Conservation (phyloP, 2,888 invertebrate genomes). For the Parnassius mnemosyne region DNA sequence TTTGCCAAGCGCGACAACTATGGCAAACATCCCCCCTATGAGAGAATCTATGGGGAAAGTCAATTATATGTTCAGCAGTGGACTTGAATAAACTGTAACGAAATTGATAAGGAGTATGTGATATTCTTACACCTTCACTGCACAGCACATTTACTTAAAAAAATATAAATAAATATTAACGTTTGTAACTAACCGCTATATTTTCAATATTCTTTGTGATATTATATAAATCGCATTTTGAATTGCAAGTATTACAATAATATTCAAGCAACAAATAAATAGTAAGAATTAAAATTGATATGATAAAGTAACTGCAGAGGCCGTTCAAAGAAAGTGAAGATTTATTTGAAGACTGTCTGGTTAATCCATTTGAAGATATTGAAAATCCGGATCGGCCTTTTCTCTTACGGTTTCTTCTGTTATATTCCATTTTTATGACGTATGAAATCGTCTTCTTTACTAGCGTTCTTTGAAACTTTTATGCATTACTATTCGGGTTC, state of each 20-base stretch:
- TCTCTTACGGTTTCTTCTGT: conserved; percentile 49
- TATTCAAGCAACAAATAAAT: conserved; percentile 59
- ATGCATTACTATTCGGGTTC: conserved; percentile 6
- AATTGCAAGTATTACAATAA: conserved; percentile 50
- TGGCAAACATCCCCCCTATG: too few species aligned
- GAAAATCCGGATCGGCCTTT: conserved; percentile 33
- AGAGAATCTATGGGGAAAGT: too few species aligned
- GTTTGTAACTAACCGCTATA: conserved; percentile 51
- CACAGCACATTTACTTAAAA: background rate
- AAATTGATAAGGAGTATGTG: too few species aligned
- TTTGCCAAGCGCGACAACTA: too few species aligned
- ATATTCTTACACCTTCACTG: too few species aligned
- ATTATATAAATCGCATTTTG: conserved; percentile 45
- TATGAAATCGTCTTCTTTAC: conserved; percentile 22
- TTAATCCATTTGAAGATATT: background rate
- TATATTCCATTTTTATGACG: conserved; percentile 47
- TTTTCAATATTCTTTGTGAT: conserved; percentile 54
- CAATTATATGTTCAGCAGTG: too few species aligned
- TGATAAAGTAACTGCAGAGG: conserved; percentile 48
- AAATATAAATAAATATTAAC: background rate
- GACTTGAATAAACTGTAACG: too few species aligned
- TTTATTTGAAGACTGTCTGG: background rate
- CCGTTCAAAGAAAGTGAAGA: conserved; percentile 40
- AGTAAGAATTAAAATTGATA: conserved; percentile 49
- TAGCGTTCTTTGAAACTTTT: background rate